phyloP scores from a whole-genome alignment of 2,113 vertebrate species.

The Zosterops lateralis region DNA sequence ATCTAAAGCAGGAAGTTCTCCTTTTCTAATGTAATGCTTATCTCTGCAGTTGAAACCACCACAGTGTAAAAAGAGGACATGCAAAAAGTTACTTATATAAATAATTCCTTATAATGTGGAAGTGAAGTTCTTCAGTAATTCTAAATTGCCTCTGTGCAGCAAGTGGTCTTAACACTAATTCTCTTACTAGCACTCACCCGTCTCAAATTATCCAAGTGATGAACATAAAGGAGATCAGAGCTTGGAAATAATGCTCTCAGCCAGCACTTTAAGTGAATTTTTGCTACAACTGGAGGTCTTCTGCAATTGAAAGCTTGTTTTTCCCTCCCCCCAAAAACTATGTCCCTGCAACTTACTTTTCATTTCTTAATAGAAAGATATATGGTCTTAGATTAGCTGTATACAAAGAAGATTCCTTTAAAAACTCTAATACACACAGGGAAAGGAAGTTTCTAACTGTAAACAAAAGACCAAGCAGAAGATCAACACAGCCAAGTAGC shows the following conservation, averaged over 20 bases:
- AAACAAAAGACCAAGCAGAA: background rate
- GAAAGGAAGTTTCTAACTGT: background rate
- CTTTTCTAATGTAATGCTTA: background rate
- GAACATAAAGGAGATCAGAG: background rate
- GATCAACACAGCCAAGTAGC: background rate
- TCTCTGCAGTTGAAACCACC: background rate
- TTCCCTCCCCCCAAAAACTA: background rate
- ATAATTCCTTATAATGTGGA: background rate
- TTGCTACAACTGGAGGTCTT: background rate
- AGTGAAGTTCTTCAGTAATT: background rate
- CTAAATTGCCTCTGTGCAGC: background rate
- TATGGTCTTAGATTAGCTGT: background rate
- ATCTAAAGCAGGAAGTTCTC: slow-evolving; percentile 12
- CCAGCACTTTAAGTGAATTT: background rate
- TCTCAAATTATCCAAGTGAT: background rate
- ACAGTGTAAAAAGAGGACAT: background rate
- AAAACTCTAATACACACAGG: background rate
- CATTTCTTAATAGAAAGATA: background rate
- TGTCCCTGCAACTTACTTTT: background rate
- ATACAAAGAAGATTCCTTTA: background rate
- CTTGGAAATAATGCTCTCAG: background rate
- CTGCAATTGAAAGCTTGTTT: background rate
- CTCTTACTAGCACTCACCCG: background rate
- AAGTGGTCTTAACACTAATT: background rate
- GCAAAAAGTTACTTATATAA: background rate